These are phyloP conservation scores for Pemphigus obesinymphae DNA, from an alignment of 1,140 invertebrate species.

Conservation along the genomic window DNA sequence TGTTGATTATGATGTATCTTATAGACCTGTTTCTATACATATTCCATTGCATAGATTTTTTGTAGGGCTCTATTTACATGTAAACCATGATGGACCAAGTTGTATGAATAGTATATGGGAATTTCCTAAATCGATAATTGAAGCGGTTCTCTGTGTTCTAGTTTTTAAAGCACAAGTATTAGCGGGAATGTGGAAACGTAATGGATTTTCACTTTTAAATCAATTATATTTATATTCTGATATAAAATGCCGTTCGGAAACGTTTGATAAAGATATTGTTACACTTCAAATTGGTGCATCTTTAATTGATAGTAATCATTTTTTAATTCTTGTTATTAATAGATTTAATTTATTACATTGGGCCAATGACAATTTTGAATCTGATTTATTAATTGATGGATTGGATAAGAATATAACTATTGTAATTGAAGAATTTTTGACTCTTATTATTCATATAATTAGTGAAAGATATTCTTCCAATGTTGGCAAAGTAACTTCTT, in stretches of 20 bases:
- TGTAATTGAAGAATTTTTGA: slow-evolving; percentile 89
- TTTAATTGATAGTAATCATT: slow-evolving; percentile 84
- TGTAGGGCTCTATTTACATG: slow-evolving; percentile 76
- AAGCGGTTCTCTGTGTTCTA: slow-evolving; percentile 58
- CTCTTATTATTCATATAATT: slow-evolving; percentile 78
- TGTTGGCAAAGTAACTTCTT: slow-evolving; percentile 68
- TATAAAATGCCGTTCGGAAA: slow-evolving; percentile 89
- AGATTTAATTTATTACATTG: slow-evolving; percentile 85
- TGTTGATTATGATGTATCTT: too few relatives aligned
- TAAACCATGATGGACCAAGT: slow-evolving; percentile 66
- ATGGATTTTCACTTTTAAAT: slow-evolving; percentile 93
- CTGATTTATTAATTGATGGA: slow-evolving; percentile 60
- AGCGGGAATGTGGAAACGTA: slow-evolving; percentile 95
- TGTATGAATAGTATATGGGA: slow-evolving; percentile 70
- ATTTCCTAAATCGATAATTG: slow-evolving; percentile 77
- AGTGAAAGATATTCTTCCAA: slow-evolving; percentile 81
- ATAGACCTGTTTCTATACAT: slow-evolving; percentile 75
- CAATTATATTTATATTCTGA: slow-evolving; percentile 95
- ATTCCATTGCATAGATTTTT: slow-evolving; percentile 80
- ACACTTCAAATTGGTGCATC: slow-evolving; percentile 85
- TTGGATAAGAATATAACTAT: slow-evolving; percentile 73
- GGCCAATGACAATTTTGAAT: slow-evolving; percentile 68
- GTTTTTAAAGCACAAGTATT: slow-evolving; percentile 84
- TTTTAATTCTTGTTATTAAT: slow-evolving; percentile 89
- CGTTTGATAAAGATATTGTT: slow-evolving; percentile 91